Percentiles rank a stretch among this genome's conserved stretches.
phyloP scores from a whole-genome alignment of 2,888 invertebrate genomes.

The Drosophila setosimentum region DNA sequence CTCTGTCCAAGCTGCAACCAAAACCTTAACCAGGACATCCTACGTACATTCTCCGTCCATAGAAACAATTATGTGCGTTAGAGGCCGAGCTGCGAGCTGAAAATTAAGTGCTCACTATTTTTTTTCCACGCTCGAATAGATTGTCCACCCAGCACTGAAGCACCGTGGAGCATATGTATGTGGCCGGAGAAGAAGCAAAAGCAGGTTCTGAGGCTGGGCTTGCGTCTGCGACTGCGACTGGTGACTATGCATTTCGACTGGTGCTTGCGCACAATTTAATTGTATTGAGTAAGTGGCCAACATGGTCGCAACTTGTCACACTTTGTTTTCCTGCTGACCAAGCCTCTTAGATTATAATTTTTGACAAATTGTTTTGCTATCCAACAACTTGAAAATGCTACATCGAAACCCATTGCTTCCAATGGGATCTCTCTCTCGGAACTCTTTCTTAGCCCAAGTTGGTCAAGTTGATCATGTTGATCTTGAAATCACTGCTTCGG shows the following conservation, averaged over 20 bases:
- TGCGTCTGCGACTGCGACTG: constrained; percentile 5
- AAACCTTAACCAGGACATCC: constrained; percentile 13
- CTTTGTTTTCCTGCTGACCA: constrained; percentile 26
- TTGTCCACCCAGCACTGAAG: background rate
- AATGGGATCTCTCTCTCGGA: background rate
- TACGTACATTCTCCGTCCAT: constrained; percentile 23
- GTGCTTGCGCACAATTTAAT: constrained; percentile 60
- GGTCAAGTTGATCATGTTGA: background rate
- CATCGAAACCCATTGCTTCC: background rate
- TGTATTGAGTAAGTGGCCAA: constrained; percentile 62
- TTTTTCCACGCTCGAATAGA: constrained; percentile 7
- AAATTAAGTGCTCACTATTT: constrained; percentile 74
- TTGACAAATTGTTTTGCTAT: constrained; percentile 71
- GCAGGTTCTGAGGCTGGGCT: background rate
- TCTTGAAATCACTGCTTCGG: background rate
- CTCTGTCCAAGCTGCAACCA: constrained; percentile 8
- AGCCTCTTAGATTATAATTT: constrained; percentile 77
- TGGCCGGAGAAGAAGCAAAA: background rate
- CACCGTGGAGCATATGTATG: constrained; percentile 11
- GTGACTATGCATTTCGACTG: constrained; percentile 1
- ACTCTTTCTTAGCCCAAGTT: background rate
- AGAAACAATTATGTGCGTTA: constrained; percentile 80
- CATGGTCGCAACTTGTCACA: constrained; percentile 45
- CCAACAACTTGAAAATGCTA: constrained; percentile 15
- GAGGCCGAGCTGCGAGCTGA: constrained; percentile 43